Conservation (phyloP, 2,113 vertebrate genomes). For the Theropithecus gelada region DNA sequence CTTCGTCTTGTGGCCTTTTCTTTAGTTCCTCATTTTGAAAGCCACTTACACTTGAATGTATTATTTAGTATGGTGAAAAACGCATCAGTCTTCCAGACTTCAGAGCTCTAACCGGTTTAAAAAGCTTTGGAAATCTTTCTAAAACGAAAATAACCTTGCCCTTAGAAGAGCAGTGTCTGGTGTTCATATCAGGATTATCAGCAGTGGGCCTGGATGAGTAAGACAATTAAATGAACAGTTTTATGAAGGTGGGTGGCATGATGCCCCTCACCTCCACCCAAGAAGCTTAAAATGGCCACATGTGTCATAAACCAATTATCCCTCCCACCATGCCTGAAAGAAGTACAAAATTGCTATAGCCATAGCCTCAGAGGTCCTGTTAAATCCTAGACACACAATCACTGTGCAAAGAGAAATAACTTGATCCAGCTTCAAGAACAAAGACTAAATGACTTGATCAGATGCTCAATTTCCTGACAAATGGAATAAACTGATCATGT, state of each 20-base stretch:
- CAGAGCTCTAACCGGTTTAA: conserved; percentile 60
- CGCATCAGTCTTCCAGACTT: conserved; percentile 52
- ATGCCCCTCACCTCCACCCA: background rate
- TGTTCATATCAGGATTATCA: conserved; percentile 32
- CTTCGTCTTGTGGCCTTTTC: conserved; percentile 54
- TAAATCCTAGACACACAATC: conserved; percentile 29
- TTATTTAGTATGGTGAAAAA: conserved; percentile 78
- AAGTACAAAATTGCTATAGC: conserved; percentile 44
- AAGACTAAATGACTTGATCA: background rate
- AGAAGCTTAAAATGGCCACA: conserved; percentile 44
- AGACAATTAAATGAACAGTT: conserved; percentile 62
- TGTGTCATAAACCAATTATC: conserved; percentile 55
- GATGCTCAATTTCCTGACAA: background rate
- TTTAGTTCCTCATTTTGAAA: conserved; percentile 63
- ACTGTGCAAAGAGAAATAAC: conserved; percentile 19
- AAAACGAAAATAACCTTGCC: conserved; percentile 51
- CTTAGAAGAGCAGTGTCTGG: background rate
- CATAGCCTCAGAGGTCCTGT: background rate
- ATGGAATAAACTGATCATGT: background rate
- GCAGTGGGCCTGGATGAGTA: background rate
- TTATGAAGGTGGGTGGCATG: background rate
- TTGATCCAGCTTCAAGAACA: conserved; percentile 32
- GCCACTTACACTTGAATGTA: conserved; percentile 75
- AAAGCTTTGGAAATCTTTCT: conserved; percentile 66
- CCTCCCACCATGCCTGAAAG: conserved; percentile 9